Conservation (phyloP, 2,797 vertebrate species). For the Ctenochaetus hawaiiensis region DNA sequence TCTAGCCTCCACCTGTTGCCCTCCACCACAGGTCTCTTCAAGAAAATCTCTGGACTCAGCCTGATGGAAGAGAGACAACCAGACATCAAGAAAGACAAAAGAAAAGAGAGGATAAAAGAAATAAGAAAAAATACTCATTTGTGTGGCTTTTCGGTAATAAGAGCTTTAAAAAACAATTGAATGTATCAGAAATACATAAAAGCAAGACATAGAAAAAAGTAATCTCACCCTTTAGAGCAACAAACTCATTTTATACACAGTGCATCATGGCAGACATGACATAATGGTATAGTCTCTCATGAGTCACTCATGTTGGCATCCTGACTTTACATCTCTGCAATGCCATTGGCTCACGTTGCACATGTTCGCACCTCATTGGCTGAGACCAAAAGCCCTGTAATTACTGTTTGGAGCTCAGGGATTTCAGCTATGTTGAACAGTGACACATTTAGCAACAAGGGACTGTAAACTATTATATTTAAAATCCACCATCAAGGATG, state of each 20-base stretch:
- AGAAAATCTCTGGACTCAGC: conserved; percentile 98
- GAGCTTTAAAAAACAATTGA: neutral
- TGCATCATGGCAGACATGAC: conserved; percentile 32
- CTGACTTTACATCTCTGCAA: conserved; percentile 35
- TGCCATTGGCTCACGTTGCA: conserved; percentile 48
- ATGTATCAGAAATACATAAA: neutral
- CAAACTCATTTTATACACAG: neutral
- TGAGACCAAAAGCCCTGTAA: conserved; percentile 57
- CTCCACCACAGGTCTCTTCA: conserved; percentile 97
- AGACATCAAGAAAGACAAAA: neutral
- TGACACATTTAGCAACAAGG: conserved; percentile 9
- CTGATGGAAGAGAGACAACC: conserved; percentile 62
- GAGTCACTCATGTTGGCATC: conserved; percentile 50
- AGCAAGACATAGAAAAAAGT: neutral
- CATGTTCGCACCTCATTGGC: conserved; percentile 51
- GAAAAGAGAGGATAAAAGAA: neutral
- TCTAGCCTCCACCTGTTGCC: conserved; percentile 97
- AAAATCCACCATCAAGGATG: conserved; percentile 21
- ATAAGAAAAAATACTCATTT: neutral
- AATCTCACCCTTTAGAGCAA: neutral
- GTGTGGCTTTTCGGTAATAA: too few relatives aligned
- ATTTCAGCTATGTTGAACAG: conserved; percentile 42
- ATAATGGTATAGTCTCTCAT: conserved; percentile 44
- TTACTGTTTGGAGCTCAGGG: conserved; percentile 50
- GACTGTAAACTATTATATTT: conserved; percentile 30